Evolutionary conservation across 2,797 vertebrate species (phyloP).

Genomic region (Fratercula arctica): DNA sequence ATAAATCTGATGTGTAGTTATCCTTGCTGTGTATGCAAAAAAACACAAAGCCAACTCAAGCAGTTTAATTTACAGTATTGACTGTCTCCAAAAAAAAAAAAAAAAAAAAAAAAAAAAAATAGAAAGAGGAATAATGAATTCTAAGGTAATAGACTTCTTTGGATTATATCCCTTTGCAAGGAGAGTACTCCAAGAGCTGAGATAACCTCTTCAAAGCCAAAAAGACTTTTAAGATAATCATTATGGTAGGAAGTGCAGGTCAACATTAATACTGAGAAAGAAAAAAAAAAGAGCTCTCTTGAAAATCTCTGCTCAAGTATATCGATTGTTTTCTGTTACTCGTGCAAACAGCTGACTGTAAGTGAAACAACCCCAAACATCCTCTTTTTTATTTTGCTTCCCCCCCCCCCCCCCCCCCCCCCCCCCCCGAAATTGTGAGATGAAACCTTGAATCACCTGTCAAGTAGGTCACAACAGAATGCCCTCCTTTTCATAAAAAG

Average conservation of each 20-base stretch:
- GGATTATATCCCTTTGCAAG: conserved; percentile 60
- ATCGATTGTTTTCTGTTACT: conserved; percentile 62
- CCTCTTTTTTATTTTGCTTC: background rate
- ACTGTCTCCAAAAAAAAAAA: background rate
- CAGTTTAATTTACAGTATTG: conserved; percentile 75
- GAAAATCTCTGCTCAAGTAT: conserved; percentile 29
- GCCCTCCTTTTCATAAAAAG: conserved; percentile 54
- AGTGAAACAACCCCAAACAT: background rate
- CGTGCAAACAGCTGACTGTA: conserved; percentile 30
- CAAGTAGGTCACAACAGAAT: conserved; percentile 56
- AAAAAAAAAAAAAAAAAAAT: too few relatives aligned
- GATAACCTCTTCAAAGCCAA: conserved; percentile 67
- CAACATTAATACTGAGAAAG: conserved; percentile 60
- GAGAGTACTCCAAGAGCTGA: conserved; percentile 59
- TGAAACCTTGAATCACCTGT: conserved; percentile 53
- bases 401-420: background rate
- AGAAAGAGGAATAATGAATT: conserved; percentile 25
- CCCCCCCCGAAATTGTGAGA: conserved; percentile 36
- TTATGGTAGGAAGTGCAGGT: conserved; percentile 63
- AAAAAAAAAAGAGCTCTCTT: background rate
- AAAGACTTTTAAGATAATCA: conserved; percentile 71
- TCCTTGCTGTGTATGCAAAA: conserved; percentile 85
- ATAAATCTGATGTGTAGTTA: conserved; percentile 85
- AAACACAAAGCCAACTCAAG: conserved; percentile 74
- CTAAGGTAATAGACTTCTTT: conserved; percentile 66